Conservation (phyloP, 2,113 vertebrate species). For the Ranitomeya variabilis region DNA sequence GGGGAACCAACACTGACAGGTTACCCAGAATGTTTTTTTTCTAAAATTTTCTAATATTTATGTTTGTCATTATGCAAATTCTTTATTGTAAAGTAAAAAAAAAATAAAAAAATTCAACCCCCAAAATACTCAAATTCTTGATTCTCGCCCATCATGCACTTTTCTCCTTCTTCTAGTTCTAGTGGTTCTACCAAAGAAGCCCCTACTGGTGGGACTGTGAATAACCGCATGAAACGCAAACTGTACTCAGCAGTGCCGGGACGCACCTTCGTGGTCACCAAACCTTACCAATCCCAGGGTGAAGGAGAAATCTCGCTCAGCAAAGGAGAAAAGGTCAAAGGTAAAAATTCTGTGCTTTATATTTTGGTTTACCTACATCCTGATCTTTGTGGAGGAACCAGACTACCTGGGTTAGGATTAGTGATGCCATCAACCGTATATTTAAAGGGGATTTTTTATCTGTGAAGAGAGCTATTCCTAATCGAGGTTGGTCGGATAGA, state of each 20-base stretch:
- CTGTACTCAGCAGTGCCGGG: conserved; percentile 90
- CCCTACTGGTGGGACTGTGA: conserved; percentile 63
- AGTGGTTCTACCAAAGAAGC: conserved; percentile 70
- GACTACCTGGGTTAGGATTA: neutral
- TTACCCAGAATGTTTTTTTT: no score
- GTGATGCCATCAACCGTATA: neutral
- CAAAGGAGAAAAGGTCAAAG: conserved; percentile 93
- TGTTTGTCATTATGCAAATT: no score
- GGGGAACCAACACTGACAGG: no score
- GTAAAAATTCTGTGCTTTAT: conserved; percentile 64
- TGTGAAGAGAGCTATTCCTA: no score
- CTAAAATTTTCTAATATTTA: no score
- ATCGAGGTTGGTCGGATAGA: no score
- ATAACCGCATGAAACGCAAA: conserved; percentile 75
- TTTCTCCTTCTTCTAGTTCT: conserved; percentile 60
- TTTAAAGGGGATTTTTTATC: neutral
- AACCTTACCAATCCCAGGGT: conserved; percentile 84
- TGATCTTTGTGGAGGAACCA: neutral
- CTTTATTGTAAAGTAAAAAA: no score
- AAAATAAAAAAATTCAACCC: no score
- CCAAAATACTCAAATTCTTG: no score
- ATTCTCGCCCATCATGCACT: neutral
- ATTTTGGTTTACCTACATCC: neutral
- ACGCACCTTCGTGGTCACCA: conserved; percentile 85
- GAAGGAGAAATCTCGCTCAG: conserved; percentile 88